Evolutionary conservation across 2,113 vertebrate species (phyloP).

Genomic region (Xiphophorus hellerii): DNA sequence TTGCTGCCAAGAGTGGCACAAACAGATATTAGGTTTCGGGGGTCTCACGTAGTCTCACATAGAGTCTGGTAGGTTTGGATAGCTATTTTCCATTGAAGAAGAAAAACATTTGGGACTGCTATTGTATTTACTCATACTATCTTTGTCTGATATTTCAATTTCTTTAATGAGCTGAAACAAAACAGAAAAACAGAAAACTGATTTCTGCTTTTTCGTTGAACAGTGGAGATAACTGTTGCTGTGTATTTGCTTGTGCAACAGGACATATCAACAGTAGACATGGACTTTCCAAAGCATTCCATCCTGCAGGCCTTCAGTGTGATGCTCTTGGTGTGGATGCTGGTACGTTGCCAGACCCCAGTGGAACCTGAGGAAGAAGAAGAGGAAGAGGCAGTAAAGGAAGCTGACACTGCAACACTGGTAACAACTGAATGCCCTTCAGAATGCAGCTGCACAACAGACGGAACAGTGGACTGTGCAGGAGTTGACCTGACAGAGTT

Average conservation of each 20-base stretch:
- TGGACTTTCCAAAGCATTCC: conserved; percentile 58
- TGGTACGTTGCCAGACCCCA: conserved; percentile 68
- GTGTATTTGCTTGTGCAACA: conserved; percentile 38
- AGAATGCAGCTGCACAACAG: conserved; percentile 87
- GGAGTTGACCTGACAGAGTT: conserved; percentile 92
- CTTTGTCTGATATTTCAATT: too few species aligned
- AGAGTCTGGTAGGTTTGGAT: not conserved
- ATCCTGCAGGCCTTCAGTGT: conserved; percentile 72
- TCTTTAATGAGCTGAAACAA: not conserved
- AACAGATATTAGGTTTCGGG: too few species aligned
- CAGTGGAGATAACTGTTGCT: not conserved
- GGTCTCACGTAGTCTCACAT: not conserved
- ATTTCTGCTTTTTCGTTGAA: not conserved
- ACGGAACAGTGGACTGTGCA: conserved; percentile 91
- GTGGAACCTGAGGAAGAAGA: conserved; percentile 53
- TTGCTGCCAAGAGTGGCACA: not conserved
- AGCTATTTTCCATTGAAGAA: too few species aligned
- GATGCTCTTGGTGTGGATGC: conserved; percentile 72
- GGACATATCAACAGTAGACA: conserved; percentile 38
- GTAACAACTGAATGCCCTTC: conserved; percentile 77
- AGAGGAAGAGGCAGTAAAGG: conserved; percentile 57
- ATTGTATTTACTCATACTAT: too few species aligned
- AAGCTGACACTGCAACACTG: not conserved
- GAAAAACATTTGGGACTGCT: too few species aligned
- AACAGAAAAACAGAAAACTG: not conserved